Evolutionary conservation across 2,888 invertebrate genomes (phyloP).

Genomic region (Agrilus biguttatus): DNA sequence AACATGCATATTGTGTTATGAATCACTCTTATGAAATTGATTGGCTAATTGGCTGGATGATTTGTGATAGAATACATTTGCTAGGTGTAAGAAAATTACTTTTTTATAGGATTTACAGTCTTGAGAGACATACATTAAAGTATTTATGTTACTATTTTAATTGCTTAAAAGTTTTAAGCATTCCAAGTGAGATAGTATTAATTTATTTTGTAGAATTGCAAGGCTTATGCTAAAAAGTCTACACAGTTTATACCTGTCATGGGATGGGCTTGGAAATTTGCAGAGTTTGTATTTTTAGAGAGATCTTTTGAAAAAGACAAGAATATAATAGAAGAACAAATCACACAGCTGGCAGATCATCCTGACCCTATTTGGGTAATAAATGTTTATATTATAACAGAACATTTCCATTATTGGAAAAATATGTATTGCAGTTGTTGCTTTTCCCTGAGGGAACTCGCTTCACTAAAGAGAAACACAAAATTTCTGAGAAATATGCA

Average conservation of each 20-base stretch:
- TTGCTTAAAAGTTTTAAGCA: background rate
- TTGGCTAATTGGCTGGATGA: slow-evolving; percentile 90
- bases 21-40: slow-evolving; percentile 94
- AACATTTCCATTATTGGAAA: background rate
- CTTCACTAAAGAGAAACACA: slow-evolving; percentile 75
- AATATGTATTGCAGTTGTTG: slow-evolving; percentile 46
- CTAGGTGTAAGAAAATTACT: slow-evolving; percentile 54
- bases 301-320: slow-evolving; percentile 85
- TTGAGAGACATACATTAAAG: no score
- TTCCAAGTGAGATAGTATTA: background rate
- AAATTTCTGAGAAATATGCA: slow-evolving; percentile 77
- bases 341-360: slow-evolving; percentile 71
- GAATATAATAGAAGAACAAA: slow-evolving; percentile 63
- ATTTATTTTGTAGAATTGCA: slow-evolving; percentile 58
- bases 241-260: slow-evolving; percentile 82
- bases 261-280: slow-evolving; percentile 95
- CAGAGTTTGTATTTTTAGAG: slow-evolving; percentile 87
- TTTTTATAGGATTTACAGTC: background rate
- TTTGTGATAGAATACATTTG: slow-evolving; percentile 64
- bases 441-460: slow-evolving; percentile 90
- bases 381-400: background rate
- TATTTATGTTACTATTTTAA: background rate
- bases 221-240: slow-evolving; percentile 88
- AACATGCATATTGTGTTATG: slow-evolving; percentile 82
- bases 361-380: slow-evolving; percentile 82